Conservation (phyloP, 2,888 invertebrate genomes). For the Dynastes grantii region DNA sequence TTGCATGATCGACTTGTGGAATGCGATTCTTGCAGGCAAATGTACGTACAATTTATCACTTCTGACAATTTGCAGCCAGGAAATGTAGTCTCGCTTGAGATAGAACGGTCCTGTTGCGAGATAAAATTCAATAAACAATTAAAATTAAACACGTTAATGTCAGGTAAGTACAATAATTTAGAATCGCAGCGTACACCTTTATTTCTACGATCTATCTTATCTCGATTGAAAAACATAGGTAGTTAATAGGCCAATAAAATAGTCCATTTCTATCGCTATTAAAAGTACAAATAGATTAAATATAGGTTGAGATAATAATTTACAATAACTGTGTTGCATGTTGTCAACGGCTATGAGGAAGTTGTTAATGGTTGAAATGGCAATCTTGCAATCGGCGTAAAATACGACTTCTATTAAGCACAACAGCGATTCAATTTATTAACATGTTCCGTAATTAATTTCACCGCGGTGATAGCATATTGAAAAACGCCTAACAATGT, state of each 20-base stretch:
- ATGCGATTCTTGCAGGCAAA: too few relatives aligned
- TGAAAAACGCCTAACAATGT: constrained; percentile 8
- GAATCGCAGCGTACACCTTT: not conserved
- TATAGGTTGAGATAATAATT: constrained; percentile 25
- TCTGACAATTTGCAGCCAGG: too few relatives aligned
- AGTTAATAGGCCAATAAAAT: constrained; percentile 13
- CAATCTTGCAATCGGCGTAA: constrained; percentile 41
- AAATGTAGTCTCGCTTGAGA: too few relatives aligned
- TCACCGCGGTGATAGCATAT: constrained; percentile 9
- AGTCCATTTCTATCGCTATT: constrained; percentile 5
- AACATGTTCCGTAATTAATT: constrained; percentile 37
- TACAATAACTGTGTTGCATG: constrained; percentile 34
- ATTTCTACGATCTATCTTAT: constrained; percentile 11
- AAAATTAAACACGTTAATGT: too few relatives aligned
- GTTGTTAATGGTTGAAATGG: constrained; percentile 39
- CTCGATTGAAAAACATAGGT: constrained; percentile 1
- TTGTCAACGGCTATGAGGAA: constrained; percentile 39
- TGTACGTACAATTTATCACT: too few relatives aligned
- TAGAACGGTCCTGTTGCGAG: too few relatives aligned
- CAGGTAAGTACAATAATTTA: constrained; percentile 2
- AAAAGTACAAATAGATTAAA: constrained; percentile 11
- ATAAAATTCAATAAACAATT: too few relatives aligned
- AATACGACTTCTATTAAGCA: constrained; percentile 32
- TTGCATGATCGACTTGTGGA: too few relatives aligned
- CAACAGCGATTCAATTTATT: constrained; percentile 42